These are phyloP conservation scores for Neomonachus schauinslandi DNA, from an alignment of 2,113 vertebrate genomes.

Conservation along the genomic window DNA sequence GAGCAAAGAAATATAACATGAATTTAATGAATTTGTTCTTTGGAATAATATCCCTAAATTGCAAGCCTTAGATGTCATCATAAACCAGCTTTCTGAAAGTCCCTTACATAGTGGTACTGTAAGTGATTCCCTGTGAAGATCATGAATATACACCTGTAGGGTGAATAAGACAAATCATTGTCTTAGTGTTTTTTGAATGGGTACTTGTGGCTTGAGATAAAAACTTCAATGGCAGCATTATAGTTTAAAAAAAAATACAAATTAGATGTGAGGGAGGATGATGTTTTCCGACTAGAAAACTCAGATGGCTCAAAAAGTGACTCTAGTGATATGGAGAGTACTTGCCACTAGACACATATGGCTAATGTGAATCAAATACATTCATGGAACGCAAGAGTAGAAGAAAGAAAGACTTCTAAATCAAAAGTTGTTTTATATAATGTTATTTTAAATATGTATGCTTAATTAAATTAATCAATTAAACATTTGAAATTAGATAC, in stretches of 20 bases:
- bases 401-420: not conserved
- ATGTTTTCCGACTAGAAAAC: not conserved
- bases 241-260: not conserved
- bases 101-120: not conserved
- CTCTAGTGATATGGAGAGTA: not conserved
- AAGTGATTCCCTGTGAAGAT: not conserved
- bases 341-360: not conserved
- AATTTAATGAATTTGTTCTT: not conserved
- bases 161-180: not conserved
- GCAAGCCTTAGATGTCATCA: not conserved
- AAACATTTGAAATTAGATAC: not conserved
- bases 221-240: not conserved
- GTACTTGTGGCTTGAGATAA: not conserved
- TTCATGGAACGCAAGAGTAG: not conserved
- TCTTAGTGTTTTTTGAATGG: not conserved
- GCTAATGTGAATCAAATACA: not conserved
- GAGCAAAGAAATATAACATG: not conserved
- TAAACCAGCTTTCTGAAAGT: not conserved
- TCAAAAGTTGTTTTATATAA: not conserved
- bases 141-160: not conserved
- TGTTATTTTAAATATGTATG: slow-evolving; percentile 25
- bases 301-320: not conserved
- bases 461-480: not conserved
- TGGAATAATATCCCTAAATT: not conserved
- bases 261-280: not conserved